Base-by-base conservation (phyloP, 2,113 vertebrate genomes). In the Crotalus horridus region DNA sequence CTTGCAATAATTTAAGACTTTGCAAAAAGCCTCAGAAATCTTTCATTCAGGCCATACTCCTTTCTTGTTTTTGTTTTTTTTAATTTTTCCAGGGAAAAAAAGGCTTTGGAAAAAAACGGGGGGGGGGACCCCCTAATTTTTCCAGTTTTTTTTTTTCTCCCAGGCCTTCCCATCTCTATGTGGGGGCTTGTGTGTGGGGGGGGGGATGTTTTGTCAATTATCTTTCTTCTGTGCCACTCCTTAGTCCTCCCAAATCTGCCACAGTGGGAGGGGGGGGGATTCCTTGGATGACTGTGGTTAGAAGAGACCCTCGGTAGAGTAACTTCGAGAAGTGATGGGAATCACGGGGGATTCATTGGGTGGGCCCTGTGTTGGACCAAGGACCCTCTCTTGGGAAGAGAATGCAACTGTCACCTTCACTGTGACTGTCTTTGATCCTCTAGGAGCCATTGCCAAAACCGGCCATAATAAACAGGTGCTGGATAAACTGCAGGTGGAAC, bases 401-500 rank as follows among this genome's bases (percentile, higher is more conserved):
- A 89, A 59, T 4, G 3, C 11, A 59, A 43, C 24, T 9, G 46
- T 46, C 74, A n/a, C 33, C 61, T 81, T 88, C 61, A 4, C 0
- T 1, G 6, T 85, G 69, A 39, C 11, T 11, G 59, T 85, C 21
- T 90, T 46, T 1, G 15, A 93, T 96, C 87, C 74, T 90, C 20
- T 95, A 99, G 99, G 99, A 92, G 97, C 99, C 93, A 99, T 99
- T 97, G 97, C 97, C 55, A 99, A 98, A 97, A 98, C 98, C 0
- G 97, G 97, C 46, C 96, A 88, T 93, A 99, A 99, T 96, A 99
- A 98, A 88, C 99, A 99, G 96, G 99, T 99, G 92, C 96, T 99
- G 96, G 99, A 99, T 97, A 99, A 99, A 94, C 97, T 99, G 26
- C 99, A 99, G 96, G 99, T 99, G 96, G 99, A 99, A 95, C 97